Evolutionary conservation across 2,888 invertebrate genomes (phyloP).

Genomic region (Podotricha telesiphe): DNA sequence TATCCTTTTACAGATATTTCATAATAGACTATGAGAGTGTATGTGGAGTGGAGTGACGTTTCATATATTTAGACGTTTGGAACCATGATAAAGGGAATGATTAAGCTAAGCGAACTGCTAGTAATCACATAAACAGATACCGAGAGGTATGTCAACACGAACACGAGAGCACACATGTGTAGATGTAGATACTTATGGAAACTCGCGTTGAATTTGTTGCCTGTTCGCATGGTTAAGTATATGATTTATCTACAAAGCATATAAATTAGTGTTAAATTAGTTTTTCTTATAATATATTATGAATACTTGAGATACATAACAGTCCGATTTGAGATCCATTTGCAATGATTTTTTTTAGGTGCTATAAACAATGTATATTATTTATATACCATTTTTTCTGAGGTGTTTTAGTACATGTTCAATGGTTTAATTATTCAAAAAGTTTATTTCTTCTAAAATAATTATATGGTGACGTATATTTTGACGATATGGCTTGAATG

Average conservation of each 20-base stretch:
- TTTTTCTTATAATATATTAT: not conserved
- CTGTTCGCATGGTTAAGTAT: conserved; percentile 53
- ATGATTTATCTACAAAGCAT: conserved; percentile 1
- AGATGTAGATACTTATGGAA: conserved; percentile 56
- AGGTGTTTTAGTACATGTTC: too few relatives aligned
- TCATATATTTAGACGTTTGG: conserved; percentile 37
- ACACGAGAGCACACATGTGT: conserved; percentile 50
- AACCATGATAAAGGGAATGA: conserved; percentile 70
- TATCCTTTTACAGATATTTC: not conserved
- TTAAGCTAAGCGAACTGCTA: conserved; percentile 63
- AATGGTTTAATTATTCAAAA: too few relatives aligned
- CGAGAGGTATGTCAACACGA: conserved; percentile 59
- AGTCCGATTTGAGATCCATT: too few relatives aligned
- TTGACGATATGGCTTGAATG: too few relatives aligned
- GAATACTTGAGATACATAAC: too few relatives aligned
- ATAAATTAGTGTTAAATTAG: not conserved
- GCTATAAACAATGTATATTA: too few relatives aligned
- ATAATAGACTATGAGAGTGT: conserved; percentile 9
- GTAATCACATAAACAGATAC: conserved; percentile 69
- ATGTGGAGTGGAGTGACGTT: not conserved
- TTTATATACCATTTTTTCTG: too few relatives aligned
- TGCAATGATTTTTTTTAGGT: too few relatives aligned
- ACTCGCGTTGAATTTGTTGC: conserved; percentile 69
- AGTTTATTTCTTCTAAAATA: too few relatives aligned
- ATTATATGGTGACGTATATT: too few relatives aligned